Evolutionary conservation across 2,797 vertebrate genomes (phyloP).

Genomic region (Rhinoraja longicauda): DNA sequence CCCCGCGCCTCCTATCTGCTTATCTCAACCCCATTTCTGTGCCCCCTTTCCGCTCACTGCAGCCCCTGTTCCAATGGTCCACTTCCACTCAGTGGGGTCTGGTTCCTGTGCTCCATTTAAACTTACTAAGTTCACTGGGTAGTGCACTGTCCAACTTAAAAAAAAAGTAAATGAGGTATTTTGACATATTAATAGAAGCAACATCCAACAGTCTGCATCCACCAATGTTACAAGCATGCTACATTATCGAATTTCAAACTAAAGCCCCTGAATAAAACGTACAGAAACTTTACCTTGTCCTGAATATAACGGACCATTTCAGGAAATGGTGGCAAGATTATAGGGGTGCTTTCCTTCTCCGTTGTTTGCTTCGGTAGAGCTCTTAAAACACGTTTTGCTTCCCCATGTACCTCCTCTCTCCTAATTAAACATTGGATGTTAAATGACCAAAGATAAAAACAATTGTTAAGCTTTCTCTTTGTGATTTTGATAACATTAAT

Average conservation of each 20-base stretch:
- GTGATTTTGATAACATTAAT: constrained; percentile 35
- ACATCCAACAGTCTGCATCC: too few relatives aligned
- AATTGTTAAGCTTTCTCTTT: constrained; percentile 33
- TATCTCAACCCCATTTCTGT: too few relatives aligned
- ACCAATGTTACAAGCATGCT: too few relatives aligned
- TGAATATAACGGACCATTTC: constrained; percentile 94
- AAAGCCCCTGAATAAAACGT: background rate
- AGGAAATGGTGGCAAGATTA: constrained; percentile 86
- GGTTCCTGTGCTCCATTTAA: too few relatives aligned
- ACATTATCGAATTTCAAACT: background rate
- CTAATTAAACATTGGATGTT: constrained; percentile 52
- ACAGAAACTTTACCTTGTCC: constrained; percentile 73
- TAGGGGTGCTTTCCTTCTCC: constrained; percentile 72
- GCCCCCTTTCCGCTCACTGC: too few relatives aligned
- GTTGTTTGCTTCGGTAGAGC: constrained; percentile 61
- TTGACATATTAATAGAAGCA: too few relatives aligned
- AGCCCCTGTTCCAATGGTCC: too few relatives aligned
- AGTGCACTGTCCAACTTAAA: too few relatives aligned
- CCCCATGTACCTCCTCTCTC: constrained; percentile 84
- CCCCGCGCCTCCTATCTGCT: too few relatives aligned
- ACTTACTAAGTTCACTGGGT: too few relatives aligned
- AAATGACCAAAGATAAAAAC: constrained; percentile 43
- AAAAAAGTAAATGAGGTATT: too few relatives aligned
- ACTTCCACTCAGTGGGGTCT: too few relatives aligned
- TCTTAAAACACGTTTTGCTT: constrained; percentile 80